Conservation (phyloP, 2,113 vertebrate genomes). For the Boleophthalmus pectinirostris region DNA sequence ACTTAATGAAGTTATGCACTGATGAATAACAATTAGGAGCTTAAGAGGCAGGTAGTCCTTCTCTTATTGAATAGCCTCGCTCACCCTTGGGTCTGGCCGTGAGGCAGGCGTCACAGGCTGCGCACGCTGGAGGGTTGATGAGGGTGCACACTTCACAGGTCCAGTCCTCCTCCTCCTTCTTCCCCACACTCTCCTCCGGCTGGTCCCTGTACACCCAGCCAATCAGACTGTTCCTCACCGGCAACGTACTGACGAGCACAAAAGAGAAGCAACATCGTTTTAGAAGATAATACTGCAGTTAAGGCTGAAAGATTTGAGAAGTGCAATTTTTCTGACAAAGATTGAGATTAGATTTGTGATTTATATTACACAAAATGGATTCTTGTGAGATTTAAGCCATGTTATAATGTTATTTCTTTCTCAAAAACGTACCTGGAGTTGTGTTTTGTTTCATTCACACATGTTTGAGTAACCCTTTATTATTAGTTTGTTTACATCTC, state of each 20-base stretch:
- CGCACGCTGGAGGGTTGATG: constrained; percentile 81
- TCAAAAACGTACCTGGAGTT: no score
- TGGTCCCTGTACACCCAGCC: constrained; percentile 69
- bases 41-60: constrained; percentile 21
- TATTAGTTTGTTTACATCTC: no score
- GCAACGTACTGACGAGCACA: constrained; percentile 78
- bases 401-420: no score
- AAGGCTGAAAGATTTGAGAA: no score
- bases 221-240: constrained; percentile 76
- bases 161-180: constrained; percentile 87
- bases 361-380: no score
- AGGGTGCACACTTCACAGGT: constrained; percentile 85
- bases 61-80: constrained; percentile 25
- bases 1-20: neutral
- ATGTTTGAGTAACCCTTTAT: no score
- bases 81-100: constrained; percentile 83
- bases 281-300: neutral
- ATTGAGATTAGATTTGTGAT: no score
- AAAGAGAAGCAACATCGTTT: neutral
- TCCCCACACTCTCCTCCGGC: constrained; percentile 71
- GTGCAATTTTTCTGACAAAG: no score
- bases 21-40: neutral
- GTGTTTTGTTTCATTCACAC: no score
- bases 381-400: no score
- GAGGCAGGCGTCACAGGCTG: constrained; percentile 87